phyloP scores from a whole-genome alignment of 2,113 vertebrate species.

The Heterotilapia buettikoferi region DNA sequence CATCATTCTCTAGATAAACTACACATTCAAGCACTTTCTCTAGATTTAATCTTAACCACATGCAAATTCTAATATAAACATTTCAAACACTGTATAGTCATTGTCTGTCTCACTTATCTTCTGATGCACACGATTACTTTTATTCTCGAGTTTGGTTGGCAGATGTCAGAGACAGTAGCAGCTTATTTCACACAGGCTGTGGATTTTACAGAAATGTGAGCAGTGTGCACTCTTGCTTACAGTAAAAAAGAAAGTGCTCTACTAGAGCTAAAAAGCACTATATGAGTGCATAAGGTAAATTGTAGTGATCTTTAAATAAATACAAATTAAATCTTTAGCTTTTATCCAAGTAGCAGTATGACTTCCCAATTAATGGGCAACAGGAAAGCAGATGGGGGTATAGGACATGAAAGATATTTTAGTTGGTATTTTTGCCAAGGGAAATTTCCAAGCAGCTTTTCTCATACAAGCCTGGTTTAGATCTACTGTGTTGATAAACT shows the following conservation, averaged over 20 bases:
- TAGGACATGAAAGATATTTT: not conserved
- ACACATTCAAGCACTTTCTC: not conserved
- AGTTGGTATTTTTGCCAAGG: not conserved
- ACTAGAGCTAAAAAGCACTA: not conserved
- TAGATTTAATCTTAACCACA: not conserved
- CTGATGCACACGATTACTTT: not conserved
- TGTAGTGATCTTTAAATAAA: not conserved
- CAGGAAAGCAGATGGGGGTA: not conserved
- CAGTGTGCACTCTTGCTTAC: too few species aligned
- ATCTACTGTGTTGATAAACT: conserved; percentile 1
- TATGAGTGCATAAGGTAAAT: not conserved
- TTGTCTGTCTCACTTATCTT: not conserved
- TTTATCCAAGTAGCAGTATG: not conserved
- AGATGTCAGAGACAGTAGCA: not conserved
- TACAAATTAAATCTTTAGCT: not conserved
- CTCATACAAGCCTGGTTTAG: not conserved
- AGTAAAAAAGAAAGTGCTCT: not conserved
- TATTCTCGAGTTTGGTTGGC: not conserved
- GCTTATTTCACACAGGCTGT: not conserved
- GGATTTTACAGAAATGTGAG: not conserved
- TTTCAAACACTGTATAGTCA: not conserved
- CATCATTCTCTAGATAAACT: not conserved
- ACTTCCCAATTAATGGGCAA: not conserved
- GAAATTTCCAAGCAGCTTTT: not conserved
- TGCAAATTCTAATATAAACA: not conserved